Conservation (phyloP, 2,888 invertebrate species). For the Sialis fuliginosa region DNA sequence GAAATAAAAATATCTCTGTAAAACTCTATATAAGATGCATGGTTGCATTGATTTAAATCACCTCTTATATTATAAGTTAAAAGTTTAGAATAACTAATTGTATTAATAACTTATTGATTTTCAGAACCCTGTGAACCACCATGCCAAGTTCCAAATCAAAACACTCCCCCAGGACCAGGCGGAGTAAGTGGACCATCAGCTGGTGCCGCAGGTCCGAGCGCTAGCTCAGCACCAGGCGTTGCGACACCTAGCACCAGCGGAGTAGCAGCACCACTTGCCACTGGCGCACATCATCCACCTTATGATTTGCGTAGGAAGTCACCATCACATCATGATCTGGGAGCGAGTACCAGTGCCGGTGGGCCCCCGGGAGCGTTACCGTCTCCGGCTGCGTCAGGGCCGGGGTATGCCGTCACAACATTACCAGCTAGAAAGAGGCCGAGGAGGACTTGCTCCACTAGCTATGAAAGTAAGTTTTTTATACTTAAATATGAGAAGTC, state of each 20-base stretch:
- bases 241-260: conserved; percentile 26
- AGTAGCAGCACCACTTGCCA: conserved; percentile 30
- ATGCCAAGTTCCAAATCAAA: conserved; percentile 41
- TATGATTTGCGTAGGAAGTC: conserved; percentile 80
- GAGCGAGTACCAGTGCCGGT: conserved; percentile 41
- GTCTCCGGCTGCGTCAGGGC: conserved; percentile 28
- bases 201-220: conserved; percentile 7
- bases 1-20: too few relatives aligned
- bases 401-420: conserved; percentile 36
- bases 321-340: conserved; percentile 50
- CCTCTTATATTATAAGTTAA: too few relatives aligned
- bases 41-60: too few relatives aligned
- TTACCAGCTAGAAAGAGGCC: conserved; percentile 75
- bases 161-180: conserved; percentile 28
- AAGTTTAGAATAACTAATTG: too few relatives aligned
- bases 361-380: conserved; percentile 28
- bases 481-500: too few relatives aligned
- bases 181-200: conserved; percentile 13
- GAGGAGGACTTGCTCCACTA: conserved; percentile 42
- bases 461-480: conserved; percentile 23
- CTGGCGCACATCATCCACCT: conserved; percentile 60
- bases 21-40: too few relatives aligned
- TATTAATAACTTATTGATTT: conserved; percentile 20
- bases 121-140: conserved; percentile 69
- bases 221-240: conserved; percentile 25